Base-by-base conservation (phyloP, 2,113 vertebrate species). In the Vulpes vulpes region DNA sequence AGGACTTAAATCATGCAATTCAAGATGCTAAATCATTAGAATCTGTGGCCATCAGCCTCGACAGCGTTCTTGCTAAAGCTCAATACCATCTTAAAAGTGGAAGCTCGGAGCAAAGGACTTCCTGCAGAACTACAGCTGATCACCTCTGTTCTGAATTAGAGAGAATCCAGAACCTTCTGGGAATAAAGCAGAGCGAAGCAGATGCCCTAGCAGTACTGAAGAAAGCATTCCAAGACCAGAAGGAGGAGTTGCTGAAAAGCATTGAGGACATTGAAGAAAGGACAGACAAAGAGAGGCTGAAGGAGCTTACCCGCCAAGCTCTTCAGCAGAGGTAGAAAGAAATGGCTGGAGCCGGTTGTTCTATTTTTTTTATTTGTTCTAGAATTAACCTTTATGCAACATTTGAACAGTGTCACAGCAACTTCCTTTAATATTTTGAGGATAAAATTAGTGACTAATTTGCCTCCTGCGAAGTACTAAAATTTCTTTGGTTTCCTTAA, bases 141-240 rank as follows among this genome's bases (percentile, higher is more conserved):
- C 98, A 98, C 51, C 98, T 99, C 32, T 98, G 96, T 5, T 83
- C 97, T 79, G 99, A 99, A 76, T 85, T 99, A 85, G 99, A 99
- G 89, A 97, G 98, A 85, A 98, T 99, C 81, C 99, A 99, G 98
- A 99, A 98, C 95, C 98, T 99, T 3, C 98, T 99, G 81, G 99
- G 99, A n/a, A 99, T 99, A 92, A 99, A 99, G 97, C 99, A 99
- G 98, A 99, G 99, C 81, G 99, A 99, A 96, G 99, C 99, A 2
- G 99, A 99, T 80, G 99, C 99, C 35, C 98, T 99, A 71, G 98
- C 96, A 0, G 98, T 98, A 0, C 85, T 99, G 95, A 99, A 97
- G 98, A 99, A 98, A 91, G 99, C 99, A 17, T 99, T 99, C 89
- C 98, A 96, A 67, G 99, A 99, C 84, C 99, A 98, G 95, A 99